Base-by-base conservation (phyloP, 2,888 invertebrate genomes). In the Blera fallax region DNA sequence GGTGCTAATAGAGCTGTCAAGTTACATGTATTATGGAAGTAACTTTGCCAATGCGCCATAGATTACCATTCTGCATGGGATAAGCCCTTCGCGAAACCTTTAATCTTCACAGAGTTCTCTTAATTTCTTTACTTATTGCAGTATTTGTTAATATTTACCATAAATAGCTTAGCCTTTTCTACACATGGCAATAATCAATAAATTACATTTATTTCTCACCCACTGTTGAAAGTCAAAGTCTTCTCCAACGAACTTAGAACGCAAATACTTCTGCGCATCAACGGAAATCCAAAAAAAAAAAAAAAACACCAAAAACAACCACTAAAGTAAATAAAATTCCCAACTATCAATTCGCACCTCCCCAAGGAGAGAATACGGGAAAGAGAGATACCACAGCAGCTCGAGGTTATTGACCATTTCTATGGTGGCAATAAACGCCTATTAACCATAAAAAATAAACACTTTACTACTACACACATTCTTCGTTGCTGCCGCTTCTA, bases 321-420 rank as follows among this genome's bases (percentile, higher is more conserved):
- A 48, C 24, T 34, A n/a, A 43, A 37, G 34, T 48, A 56, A 70
- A 78, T 78, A 80, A 79, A 80, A 82, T 29, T 65, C 48, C 50
- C 64, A 72, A 60, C 76, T 70, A 85, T 85, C 32, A 79, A 84
- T 79, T 79, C 58, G 72, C 76, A 74, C 79, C 74, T 74, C 54
- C 58, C 40, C 70, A 52, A 52, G 56, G 65, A 70, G 34, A 24
- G 48, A 56, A 48, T n/a, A 54, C 54, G 16, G 29, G 37, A 40
- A n/a, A 64, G 40, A 56, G 24, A 56, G 27, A 67, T 45, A 74
- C 69, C 21, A 69, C 54, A 48, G 10, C 4, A 2, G 27, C 16
- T 32, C 52, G 72, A 81, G 81, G 80, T 85, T 80, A 40, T 85
- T 81, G 85, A 85, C 81, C 81, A 76, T 18, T 56, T 65, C 65